A percentile compares a stretch with the other conserved stretches of the same genome.
These are phyloP conservation scores for Leptinotarsa tumamoca DNA, from an alignment of 2,888 invertebrate species.

Conservation along the genomic window DNA sequence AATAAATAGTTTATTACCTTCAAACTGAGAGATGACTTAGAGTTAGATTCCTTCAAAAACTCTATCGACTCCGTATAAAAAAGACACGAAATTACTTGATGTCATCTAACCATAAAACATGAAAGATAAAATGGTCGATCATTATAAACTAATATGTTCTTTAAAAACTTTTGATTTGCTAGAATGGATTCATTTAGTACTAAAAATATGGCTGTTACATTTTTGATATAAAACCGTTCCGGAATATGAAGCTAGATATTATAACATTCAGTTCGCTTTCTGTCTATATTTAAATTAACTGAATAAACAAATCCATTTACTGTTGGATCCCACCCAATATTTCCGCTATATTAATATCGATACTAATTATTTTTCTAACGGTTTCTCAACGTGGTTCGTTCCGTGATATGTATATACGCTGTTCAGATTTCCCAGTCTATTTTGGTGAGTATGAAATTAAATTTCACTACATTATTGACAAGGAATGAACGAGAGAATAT, in stretches of 20 bases:
- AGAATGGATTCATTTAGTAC: not conserved
- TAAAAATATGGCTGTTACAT: not conserved
- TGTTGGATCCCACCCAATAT: slow-evolving; percentile 19
- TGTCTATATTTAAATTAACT: slow-evolving; percentile 4
- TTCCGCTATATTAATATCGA: slow-evolving; percentile 20
- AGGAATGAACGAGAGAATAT: not conserved
- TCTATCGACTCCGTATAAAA: too few relatives aligned
- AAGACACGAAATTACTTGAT: too few relatives aligned
- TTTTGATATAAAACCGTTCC: not conserved
- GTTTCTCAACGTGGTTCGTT: slow-evolving; percentile 18
- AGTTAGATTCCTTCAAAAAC: too few relatives aligned
- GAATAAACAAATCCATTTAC: slow-evolving; percentile 9
- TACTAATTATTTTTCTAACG: slow-evolving; percentile 17
- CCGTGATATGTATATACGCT: slow-evolving; percentile 1
- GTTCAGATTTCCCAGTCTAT: slow-evolving; percentile 3
- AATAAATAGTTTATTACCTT: too few relatives aligned
- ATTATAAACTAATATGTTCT: not conserved
- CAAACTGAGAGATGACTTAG: too few relatives aligned
- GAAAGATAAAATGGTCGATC: too few relatives aligned
- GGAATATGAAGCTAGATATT: not conserved
- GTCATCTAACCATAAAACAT: too few relatives aligned
- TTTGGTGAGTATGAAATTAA: slow-evolving; percentile 7
- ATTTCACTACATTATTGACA: slow-evolving; percentile 8
- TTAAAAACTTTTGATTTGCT: not conserved
- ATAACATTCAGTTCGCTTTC: not conserved